phyloP scores from a whole-genome alignment of 2,888 invertebrate genomes.

The Octodonta nipae region DNA sequence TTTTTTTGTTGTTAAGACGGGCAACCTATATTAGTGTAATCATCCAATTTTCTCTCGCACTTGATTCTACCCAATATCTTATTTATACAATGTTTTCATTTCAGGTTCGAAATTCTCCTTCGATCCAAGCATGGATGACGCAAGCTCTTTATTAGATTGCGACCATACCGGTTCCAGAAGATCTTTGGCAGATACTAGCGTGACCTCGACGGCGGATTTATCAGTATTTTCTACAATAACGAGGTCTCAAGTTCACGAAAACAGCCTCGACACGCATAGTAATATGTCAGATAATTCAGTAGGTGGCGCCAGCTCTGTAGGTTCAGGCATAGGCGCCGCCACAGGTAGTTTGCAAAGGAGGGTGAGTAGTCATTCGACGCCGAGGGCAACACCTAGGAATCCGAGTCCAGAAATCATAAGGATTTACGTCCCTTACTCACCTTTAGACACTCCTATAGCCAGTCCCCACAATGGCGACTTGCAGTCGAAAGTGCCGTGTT shows the following conservation, averaged over 20 bases:
- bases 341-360: not conserved
- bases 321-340: no score
- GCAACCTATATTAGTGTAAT: no score
- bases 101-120: conserved; percentile 51
- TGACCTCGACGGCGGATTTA: conserved; percentile 70
- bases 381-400: conserved; percentile 52
- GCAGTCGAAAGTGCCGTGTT: conserved; percentile 37
- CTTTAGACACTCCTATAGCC: conserved; percentile 39
- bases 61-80: not conserved
- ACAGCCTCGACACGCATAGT: conserved; percentile 63
- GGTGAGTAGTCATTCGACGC: conserved; percentile 38
- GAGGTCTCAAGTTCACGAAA: conserved; percentile 58
- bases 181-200: conserved; percentile 70
- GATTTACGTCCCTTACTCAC: conserved; percentile 68
- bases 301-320: conserved; percentile 39
- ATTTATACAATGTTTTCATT: no score
- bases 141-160: conserved; percentile 48
- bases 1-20: no score
- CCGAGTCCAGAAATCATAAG: conserved; percentile 61
- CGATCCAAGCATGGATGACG: conserved; percentile 53
- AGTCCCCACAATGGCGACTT: conserved; percentile 40
- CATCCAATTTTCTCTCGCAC: no score
- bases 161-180: conserved; percentile 56
- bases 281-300: conserved; percentile 61
- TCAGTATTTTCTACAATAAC: conserved; percentile 64